A percentile compares a stretch with the other conserved stretches of the same genome.
Conservation (phyloP, 1,140 invertebrate genomes). For the Teleogryllus occipitalis region DNA sequence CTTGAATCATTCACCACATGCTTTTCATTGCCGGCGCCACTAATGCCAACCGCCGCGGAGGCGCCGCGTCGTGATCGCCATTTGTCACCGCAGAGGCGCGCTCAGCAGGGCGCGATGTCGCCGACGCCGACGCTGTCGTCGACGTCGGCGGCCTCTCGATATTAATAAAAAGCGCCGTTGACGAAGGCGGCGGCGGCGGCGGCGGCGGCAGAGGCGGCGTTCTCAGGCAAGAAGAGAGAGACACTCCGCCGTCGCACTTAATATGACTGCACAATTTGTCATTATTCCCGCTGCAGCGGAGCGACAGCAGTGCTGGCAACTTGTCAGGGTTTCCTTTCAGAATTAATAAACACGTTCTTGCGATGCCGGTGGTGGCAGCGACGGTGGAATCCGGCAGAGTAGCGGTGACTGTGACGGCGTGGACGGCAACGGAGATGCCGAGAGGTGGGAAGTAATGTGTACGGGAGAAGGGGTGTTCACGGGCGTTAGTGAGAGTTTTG, state of each 20-base stretch:
- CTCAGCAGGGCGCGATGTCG: not conserved
- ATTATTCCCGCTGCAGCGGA: not conserved
- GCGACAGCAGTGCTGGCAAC: not conserved
- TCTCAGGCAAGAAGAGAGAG: not conserved
- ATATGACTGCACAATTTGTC: constrained; percentile 4
- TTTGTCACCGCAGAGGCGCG: not conserved
- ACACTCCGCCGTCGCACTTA: not conserved
- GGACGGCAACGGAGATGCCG: too few relatives aligned
- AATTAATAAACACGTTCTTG: constrained; percentile 5
- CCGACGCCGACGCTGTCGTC: not conserved
- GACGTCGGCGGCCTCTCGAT: not conserved
- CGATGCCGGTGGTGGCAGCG: not conserved
- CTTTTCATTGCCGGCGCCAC: too few relatives aligned
- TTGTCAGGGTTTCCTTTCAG: not conserved
- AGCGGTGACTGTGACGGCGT: too few relatives aligned
- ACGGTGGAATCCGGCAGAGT: too few relatives aligned
- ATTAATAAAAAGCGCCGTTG: not conserved
- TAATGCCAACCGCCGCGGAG: too few relatives aligned
- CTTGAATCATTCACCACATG: too few relatives aligned
- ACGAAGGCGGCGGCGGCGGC: not conserved
- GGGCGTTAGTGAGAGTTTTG: too few relatives aligned
- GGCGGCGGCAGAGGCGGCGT: not conserved
- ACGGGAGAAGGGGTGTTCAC: too few relatives aligned
- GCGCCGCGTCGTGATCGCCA: not conserved
- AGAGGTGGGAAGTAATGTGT: too few relatives aligned